phyloP scores from a whole-genome alignment of 1,140 invertebrate genomes.

The Drosophila trapezifrons region DNA sequence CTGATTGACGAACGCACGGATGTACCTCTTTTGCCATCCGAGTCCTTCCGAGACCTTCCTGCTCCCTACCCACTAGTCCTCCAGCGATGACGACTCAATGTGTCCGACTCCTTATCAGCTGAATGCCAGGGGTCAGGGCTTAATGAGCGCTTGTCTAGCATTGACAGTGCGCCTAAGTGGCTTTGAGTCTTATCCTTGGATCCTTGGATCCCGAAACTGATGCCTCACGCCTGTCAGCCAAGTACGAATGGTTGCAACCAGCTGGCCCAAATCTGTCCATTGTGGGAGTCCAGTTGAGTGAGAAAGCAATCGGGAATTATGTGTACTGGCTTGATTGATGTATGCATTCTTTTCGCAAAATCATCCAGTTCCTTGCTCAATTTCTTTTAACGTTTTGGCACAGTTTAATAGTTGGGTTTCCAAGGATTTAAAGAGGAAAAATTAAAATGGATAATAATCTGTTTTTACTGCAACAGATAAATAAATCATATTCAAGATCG shows the following conservation, averaged over 20 bases:
- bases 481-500: background rate
- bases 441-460: too few species aligned
- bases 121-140: conserved; percentile 68
- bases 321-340: conserved; percentile 4
- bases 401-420: too few species aligned
- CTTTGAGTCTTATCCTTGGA: conserved; percentile 54
- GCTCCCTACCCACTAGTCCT: background rate
- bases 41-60: background rate
- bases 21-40: conserved; percentile 26
- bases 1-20: conserved; percentile 70
- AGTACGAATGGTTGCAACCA: conserved; percentile 19
- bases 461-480: background rate
- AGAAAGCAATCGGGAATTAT: conserved; percentile 13
- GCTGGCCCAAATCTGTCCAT: conserved; percentile 37
- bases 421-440: too few species aligned
- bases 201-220: conserved; percentile 49
- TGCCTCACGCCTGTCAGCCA: conserved; percentile 44
- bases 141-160: conserved; percentile 76
- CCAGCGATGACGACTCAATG: conserved; percentile 36
- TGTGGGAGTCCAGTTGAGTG: background rate
- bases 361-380: background rate
- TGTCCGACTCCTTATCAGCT: conserved; percentile 59
- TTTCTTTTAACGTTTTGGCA: background rate
- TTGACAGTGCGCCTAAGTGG: conserved; percentile 73
- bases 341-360: conserved; percentile 2